Evolutionary conservation across 2,113 vertebrate genomes (phyloP).

Genomic region (Oenanthe melanoleuca): DNA sequence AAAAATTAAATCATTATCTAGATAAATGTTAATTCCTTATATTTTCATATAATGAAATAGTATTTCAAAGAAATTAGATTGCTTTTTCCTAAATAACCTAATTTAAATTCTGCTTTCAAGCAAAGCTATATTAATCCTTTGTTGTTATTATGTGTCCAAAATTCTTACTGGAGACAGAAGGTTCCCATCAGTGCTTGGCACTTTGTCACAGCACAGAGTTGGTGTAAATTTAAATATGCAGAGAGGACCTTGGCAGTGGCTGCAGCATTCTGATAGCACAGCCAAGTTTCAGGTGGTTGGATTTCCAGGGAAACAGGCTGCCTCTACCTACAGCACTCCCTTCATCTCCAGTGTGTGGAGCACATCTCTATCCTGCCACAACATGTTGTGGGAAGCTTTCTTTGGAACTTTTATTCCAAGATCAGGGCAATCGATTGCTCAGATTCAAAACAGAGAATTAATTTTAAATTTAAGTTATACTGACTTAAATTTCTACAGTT

Average conservation of each 20-base stretch:
- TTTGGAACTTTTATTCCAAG: neutral
- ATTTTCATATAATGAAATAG: neutral
- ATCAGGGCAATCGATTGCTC: neutral
- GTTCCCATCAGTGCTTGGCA: neutral
- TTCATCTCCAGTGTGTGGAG: neutral
- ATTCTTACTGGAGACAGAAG: neutral
- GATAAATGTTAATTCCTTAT: neutral
- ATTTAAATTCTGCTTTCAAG: conserved; percentile 13
- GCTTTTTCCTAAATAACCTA: neutral
- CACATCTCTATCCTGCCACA: neutral
- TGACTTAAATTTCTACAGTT: neutral
- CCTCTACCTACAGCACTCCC: neutral
- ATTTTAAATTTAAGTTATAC: neutral
- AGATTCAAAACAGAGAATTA: neutral
- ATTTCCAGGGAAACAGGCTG: neutral
- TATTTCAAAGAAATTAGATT: neutral
- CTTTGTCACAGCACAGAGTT: neutral
- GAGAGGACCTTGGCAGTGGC: neutral
- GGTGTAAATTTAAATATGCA: neutral
- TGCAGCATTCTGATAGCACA: neutral
- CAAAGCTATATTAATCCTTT: neutral
- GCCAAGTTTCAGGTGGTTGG: neutral
- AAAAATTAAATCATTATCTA: neutral
- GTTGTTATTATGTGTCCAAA: neutral
- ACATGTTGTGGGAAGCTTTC: neutral